These are phyloP conservation scores for Palaemon carinicauda DNA, from an alignment of 1,140 invertebrate species.

Conservation along the genomic window DNA sequence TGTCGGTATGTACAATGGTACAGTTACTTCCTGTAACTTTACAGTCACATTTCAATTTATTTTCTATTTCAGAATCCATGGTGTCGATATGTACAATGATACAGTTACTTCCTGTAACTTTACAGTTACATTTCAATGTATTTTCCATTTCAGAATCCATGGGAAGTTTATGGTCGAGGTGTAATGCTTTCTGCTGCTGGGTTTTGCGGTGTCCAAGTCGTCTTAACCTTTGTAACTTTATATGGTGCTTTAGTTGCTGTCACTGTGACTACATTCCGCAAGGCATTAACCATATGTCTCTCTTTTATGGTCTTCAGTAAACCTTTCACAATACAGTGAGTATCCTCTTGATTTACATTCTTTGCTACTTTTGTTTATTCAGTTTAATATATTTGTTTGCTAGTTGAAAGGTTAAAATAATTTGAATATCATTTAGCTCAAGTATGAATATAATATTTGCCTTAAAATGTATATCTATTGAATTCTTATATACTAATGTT, in stretches of 20 bases:
- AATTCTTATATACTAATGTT: too few relatives aligned
- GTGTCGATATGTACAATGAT: too few relatives aligned
- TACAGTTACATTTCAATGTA: too few relatives aligned
- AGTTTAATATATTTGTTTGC: constrained; percentile 28
- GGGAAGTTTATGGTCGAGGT: constrained; percentile 84
- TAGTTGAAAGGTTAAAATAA: background rate
- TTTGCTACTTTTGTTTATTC: constrained; percentile 33
- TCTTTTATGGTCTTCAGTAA: constrained; percentile 95
- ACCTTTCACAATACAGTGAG: constrained; percentile 92
- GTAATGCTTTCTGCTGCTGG: constrained; percentile 87
- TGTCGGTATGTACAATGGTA: too few relatives aligned
- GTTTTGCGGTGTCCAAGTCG: constrained; percentile 91
- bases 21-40: too few relatives aligned
- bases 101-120: too few relatives aligned
- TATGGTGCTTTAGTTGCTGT: constrained; percentile 91
- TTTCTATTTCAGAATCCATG: too few relatives aligned
- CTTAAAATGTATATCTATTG: too few relatives aligned
- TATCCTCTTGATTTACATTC: constrained; percentile 61
- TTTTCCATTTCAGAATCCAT: constrained; percentile 69
- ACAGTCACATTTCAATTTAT: too few relatives aligned
- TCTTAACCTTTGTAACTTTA: constrained; percentile 84
- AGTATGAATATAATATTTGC: too few relatives aligned
- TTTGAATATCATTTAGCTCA: too few relatives aligned
- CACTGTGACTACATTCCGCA: constrained; percentile 80
- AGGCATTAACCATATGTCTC: constrained; percentile 89